phyloP scores from a whole-genome alignment of 2,888 invertebrate genomes.

The Ormyrus rosae region DNA sequence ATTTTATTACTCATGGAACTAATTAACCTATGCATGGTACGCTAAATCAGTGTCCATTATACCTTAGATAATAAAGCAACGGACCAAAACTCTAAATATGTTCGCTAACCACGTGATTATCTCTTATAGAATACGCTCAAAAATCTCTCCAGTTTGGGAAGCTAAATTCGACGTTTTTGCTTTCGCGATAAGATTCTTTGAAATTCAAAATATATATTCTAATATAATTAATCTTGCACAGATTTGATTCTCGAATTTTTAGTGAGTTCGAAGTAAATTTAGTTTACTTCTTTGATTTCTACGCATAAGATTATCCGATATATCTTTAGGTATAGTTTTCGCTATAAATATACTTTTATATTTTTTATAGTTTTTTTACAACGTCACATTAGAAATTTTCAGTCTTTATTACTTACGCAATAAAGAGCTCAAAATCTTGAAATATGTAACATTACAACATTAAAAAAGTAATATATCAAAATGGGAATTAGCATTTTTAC shows the following conservation, averaged over 20 bases:
- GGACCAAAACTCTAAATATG: conserved; percentile 46
- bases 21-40: conserved; percentile 38
- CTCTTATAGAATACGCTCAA: conserved; percentile 11
- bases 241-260: no score
- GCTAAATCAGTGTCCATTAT: conserved; percentile 48
- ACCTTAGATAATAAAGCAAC: conserved; percentile 48
- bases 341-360: no score
- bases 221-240: no score
- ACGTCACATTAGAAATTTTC: no score
- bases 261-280: no score
- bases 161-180: no score
- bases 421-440: not conserved
- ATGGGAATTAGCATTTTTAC: conserved; percentile 1
- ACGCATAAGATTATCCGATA: no score
- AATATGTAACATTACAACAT: not conserved
- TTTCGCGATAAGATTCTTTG: no score
- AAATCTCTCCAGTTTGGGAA: not conserved
- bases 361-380: no score
- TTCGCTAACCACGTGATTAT: conserved; percentile 16
- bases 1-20: conserved; percentile 36
- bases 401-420: not conserved
- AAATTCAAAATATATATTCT: no score
- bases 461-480: not conserved
- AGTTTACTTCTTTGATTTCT: no score
- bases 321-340: no score